These are phyloP conservation scores for Achatina immaculata DNA, from an alignment of 1,140 invertebrate genomes.

Conservation along the genomic window DNA sequence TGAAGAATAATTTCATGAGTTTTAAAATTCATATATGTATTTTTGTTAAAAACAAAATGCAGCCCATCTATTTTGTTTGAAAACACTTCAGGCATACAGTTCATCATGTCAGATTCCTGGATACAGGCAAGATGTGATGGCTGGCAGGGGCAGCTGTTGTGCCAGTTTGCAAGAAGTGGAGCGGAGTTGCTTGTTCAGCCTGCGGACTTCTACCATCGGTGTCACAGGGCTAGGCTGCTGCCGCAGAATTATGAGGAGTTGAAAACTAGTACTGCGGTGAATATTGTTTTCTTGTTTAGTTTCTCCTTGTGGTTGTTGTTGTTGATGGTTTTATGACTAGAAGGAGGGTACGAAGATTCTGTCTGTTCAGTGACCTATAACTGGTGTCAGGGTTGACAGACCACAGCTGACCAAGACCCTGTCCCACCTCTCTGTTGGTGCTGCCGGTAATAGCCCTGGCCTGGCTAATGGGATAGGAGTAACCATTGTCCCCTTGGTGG, in stretches of 20 bases:
- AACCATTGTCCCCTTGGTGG: too few species aligned
- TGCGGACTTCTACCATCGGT: slow-evolving; percentile 76
- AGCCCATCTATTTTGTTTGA: too few species aligned
- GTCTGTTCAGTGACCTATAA: too few species aligned
- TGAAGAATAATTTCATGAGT: too few species aligned
- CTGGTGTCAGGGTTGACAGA: too few species aligned
- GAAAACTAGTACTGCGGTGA: slow-evolving; percentile 29
- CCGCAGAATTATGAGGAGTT: slow-evolving; percentile 48
- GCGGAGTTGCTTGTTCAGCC: slow-evolving; percentile 80
- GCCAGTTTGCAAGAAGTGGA: slow-evolving; percentile 76
- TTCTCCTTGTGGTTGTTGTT: neutral
- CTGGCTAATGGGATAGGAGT: too few species aligned
- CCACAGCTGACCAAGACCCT: too few species aligned
- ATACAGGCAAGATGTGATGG: slow-evolving; percentile 20
- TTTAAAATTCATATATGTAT: too few species aligned
- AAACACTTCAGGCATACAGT: slow-evolving; percentile 16
- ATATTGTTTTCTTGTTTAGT: neutral
- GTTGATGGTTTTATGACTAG: neutral
- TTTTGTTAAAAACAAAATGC: too few species aligned
- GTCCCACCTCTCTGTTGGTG: too few species aligned
- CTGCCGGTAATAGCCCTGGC: too few species aligned
- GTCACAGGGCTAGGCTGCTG: slow-evolving; percentile 76
- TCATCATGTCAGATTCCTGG: slow-evolving; percentile 1
- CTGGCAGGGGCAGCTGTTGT: slow-evolving; percentile 68
- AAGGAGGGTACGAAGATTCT: too few species aligned